Percentiles rank a stretch among this genome's conserved stretches.
Conservation (phyloP, 2,797 vertebrate species). For the Mus minutoides region DNA sequence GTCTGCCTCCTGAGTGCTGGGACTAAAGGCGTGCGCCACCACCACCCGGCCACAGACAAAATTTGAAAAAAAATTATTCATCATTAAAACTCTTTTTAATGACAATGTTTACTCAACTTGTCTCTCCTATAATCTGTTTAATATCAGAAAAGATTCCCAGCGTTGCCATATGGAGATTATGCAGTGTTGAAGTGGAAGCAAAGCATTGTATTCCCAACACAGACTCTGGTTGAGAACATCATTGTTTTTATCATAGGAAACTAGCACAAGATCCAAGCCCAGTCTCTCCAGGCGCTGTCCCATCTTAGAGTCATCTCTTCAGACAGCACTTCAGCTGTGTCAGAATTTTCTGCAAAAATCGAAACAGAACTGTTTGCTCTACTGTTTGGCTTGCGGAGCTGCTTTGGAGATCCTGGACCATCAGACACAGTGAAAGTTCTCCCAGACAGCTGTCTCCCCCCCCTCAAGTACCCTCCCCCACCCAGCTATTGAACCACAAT, state of each 20-base stretch:
- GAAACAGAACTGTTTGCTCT: background rate
- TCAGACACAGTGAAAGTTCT: no score
- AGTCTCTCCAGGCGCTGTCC: background rate
- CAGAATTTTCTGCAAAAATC: background rate
- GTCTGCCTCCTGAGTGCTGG: no score
- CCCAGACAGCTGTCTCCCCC: background rate
- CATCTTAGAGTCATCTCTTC: slow-evolving; percentile 7
- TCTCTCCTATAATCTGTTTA: slow-evolving; percentile 83
- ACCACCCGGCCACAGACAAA: slow-evolving; percentile 70
- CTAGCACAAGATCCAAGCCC: slow-evolving; percentile 25
- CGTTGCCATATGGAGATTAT: slow-evolving; percentile 81
- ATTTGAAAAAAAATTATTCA: slow-evolving; percentile 77
- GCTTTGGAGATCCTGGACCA: background rate
- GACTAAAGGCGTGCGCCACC: no score
- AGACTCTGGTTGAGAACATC: slow-evolving; percentile 71
- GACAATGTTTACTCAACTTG: slow-evolving; percentile 83
- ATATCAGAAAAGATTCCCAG: slow-evolving; percentile 80
- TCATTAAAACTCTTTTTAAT: slow-evolving; percentile 83
- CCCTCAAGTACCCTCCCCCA: no score
- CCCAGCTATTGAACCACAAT: no score
- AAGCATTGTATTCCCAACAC: slow-evolving; percentile 67
- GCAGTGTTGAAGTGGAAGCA: slow-evolving; percentile 59
- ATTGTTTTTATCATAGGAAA: slow-evolving; percentile 78
- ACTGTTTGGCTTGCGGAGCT: background rate
- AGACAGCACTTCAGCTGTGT: background rate